These are phyloP conservation scores for Pristionchus maxplancki DNA, from an alignment of 2,888 invertebrate species.

Conservation along the genomic window DNA sequence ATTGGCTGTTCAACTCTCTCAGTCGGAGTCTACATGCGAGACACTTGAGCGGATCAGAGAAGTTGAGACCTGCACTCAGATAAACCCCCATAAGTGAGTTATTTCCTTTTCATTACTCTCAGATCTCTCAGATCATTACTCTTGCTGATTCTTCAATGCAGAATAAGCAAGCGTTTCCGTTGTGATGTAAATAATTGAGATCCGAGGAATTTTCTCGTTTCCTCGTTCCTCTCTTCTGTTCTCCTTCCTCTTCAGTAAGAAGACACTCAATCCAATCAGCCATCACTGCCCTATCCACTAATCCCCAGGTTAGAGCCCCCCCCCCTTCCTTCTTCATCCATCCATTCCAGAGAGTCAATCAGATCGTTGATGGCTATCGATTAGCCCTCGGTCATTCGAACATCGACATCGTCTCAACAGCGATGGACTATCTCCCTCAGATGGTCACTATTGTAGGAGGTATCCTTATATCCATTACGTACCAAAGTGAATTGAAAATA, in stretches of 20 bases:
- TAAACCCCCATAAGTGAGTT: conserved; percentile 32
- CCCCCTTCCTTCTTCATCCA: not conserved
- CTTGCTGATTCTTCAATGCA: too few relatives aligned
- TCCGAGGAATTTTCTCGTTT: conserved; percentile 37
- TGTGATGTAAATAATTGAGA: too few relatives aligned
- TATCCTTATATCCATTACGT: too few relatives aligned
- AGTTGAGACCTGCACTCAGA: not conserved
- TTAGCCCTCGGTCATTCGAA: conserved; percentile 11
- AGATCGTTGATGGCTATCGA: conserved; percentile 45
- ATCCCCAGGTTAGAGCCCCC: conserved; percentile 20
- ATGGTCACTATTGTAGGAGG: conserved; percentile 45
- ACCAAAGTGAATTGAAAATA: too few relatives aligned
- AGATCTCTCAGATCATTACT: too few relatives aligned
- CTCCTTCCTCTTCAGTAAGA: conserved; percentile 43
- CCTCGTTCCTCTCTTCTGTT: conserved; percentile 45
- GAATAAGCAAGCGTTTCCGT: too few relatives aligned
- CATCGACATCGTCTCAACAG: conserved; percentile 35
- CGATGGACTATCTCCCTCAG: conserved; percentile 37
- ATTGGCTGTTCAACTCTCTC: not conserved
- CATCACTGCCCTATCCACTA: conserved; percentile 14
- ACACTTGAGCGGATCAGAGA: not conserved
- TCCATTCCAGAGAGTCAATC: conserved; percentile 19
- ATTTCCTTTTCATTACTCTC: not conserved
- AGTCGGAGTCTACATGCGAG: not conserved
- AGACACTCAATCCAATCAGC: conserved; percentile 46